Base-by-base conservation (phyloP, 2,888 invertebrate species). In the Thyatira batis region DNA sequence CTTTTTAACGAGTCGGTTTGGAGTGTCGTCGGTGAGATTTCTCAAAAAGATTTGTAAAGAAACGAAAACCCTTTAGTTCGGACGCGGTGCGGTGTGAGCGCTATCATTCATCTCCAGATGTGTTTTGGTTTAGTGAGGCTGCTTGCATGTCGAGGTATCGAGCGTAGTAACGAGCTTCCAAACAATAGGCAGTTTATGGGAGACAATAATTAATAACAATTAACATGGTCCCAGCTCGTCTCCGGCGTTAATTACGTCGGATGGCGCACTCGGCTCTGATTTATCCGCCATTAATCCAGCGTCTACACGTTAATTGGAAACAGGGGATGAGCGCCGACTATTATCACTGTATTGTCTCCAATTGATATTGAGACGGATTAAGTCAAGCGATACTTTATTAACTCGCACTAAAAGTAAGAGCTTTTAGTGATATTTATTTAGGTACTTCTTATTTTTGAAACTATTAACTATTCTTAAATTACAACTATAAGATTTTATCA, bases 181-280 rank as follows among this genome's bases (percentile, higher is more conserved):
- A 53, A 52, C 45, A 45, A 25, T 49, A 13, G n/a, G 2, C 33
- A 52, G 49, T 51, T 52, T 58, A 54, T 50, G 49, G 49, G 33
- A 39, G 49, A 48, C 52, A 58, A 61, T 67, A 59, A 68, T 71
- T 68, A 67, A 69, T 69, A 65, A 66, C 67, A 69, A 69, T 73
- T 67, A 69, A 61, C 55, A 52, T 46, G 30, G 50, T 62, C 45
- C 54, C 49, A 17, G 52, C 44, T 30, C 9, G 27, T 45, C 44
- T 43, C 45, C 20, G 44, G 53, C 53, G 55, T 54, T 60, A 55
- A 58, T 59, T 57, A 63, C 53, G 52, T 53, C 30, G 25, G 48
- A 43, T 20, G n/a, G 20, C 27, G n/a, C 51, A 20, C 43, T 45
- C 20, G 44, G 44, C 54, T 49, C 17, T 49, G 58, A 52, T 61